Conservation (phyloP, 1,140 invertebrate species). For the Caenorhabditis latens region DNA sequence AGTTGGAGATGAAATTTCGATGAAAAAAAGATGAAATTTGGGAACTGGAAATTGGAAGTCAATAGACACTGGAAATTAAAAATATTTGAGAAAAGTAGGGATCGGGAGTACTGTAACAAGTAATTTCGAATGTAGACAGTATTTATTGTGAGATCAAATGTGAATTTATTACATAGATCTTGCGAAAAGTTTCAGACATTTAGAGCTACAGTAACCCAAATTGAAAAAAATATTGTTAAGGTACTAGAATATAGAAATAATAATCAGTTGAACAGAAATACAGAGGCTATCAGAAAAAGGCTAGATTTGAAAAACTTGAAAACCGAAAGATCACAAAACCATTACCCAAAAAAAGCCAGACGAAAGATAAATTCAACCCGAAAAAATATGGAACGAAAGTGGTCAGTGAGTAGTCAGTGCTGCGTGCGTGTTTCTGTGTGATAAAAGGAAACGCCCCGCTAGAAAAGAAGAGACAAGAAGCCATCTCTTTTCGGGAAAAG, state of each 20-base stretch:
- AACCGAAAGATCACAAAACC: not conserved
- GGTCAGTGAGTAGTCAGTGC: not conserved
- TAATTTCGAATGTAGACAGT: no score
- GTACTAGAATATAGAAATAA: not conserved
- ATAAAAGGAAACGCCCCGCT: slow-evolving; percentile 51
- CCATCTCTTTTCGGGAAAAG: slow-evolving; percentile 24
- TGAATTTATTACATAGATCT: no score
- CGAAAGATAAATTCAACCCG: not conserved
- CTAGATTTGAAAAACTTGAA: not conserved
- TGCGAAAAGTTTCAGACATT: no score
- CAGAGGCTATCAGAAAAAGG: not conserved
- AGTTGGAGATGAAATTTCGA: not conserved
- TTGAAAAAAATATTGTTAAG: not conserved
- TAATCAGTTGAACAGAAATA: not conserved
- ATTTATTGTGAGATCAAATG: no score
- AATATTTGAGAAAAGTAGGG: no score
- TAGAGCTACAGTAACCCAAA: not conserved
- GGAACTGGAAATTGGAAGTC: no score
- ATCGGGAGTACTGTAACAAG: no score
- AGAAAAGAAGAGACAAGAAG: slow-evolving; percentile 15
- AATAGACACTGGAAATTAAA: no score
- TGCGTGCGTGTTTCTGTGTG: not conserved
- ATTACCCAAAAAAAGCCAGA: not conserved
- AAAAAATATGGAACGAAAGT: slow-evolving; percentile 17
- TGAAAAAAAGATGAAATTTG: not conserved